A percentile compares a stretch with the other conserved stretches of the same genome.
phyloP scores from a whole-genome alignment of 2,888 invertebrate genomes.

The Plagodis dolabraria region DNA sequence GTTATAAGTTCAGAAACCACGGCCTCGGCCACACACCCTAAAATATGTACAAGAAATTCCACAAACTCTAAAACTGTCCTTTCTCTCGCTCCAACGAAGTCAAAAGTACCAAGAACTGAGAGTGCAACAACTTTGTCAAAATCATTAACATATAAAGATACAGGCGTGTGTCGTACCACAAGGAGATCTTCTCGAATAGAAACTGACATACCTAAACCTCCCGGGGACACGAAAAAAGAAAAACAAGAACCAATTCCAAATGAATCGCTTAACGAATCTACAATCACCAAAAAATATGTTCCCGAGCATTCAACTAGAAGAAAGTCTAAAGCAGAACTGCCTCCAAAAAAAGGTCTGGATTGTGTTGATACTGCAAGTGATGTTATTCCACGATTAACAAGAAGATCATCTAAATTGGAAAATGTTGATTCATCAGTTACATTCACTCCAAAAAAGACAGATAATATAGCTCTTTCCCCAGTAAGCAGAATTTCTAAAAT shows the following conservation, averaged over 20 bases:
- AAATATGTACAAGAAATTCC: slow-evolving; percentile 6
- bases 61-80: background rate
- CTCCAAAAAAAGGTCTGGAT: slow-evolving; percentile 4
- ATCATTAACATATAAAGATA: too few relatives aligned
- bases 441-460: background rate
- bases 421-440: background rate
- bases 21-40: background rate
- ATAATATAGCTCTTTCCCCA: background rate
- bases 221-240: too few relatives aligned
- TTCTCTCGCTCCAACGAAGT: too few relatives aligned
- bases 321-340: background rate
- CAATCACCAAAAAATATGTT: background rate
- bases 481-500: background rate
- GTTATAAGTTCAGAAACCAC: background rate
- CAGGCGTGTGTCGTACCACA: too few relatives aligned
- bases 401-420: slow-evolving; percentile 2
- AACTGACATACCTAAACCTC: too few relatives aligned
- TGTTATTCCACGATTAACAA: slow-evolving; percentile 1
- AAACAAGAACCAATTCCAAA: too few relatives aligned
- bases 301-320: background rate
- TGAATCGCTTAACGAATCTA: background rate
- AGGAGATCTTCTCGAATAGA: too few relatives aligned
- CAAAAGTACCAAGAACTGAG: background rate
- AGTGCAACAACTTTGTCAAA: too few relatives aligned
- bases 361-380: slow-evolving; percentile 1